Evolutionary conservation across 2,113 vertebrate genomes (phyloP), one percentile per base, ranked within the genome.

Genomic region (Lasiurus borealis): DNA sequence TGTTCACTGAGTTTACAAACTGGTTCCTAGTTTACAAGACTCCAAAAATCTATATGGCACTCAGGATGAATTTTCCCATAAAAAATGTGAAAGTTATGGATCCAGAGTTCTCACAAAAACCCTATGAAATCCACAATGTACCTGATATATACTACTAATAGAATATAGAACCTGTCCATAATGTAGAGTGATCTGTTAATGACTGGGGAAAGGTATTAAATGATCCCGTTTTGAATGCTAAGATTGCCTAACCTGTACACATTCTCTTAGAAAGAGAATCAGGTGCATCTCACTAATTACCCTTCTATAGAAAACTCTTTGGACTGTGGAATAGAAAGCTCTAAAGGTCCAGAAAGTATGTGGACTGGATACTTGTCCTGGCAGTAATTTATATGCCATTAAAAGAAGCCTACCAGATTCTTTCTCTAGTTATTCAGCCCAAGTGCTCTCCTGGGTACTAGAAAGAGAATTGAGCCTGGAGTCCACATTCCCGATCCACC

Each of bases 1-100:
- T 90, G 36, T 82, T 91, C 76, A 78, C 13, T 48, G 27, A 88
- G 9, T 96, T 90, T 71, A 85, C 4, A 40, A 92, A 36, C 77
- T 52, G 54, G n/a, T 92, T 3, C 34, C 21, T 52, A 68, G 36
- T 27, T 86, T 36, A 48, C 0, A 85, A 81, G 25, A 62, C 72
- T 48, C 40, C 19, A 88, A 68, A 88, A 66, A 62, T 90, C 9
- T 31, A 71, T n/a, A 25, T 87, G 29, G 31, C 12, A 59, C 25
- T 80, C 4, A 29, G 9, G 10, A 87, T 90, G 48, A 90, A 19
- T 64, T 84, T 82, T 68, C 18, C 52, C 15, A 40, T 8, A 68
- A 59, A 31, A 57, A 59, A 76, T 36, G 36, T 27, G 46, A 12
- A 85, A 80, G 12, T 57, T 44, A 76, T 68, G 88, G 62, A 29